Conservation (phyloP, 1,140 invertebrate genomes). For the Psilanteris sp. region DNA sequence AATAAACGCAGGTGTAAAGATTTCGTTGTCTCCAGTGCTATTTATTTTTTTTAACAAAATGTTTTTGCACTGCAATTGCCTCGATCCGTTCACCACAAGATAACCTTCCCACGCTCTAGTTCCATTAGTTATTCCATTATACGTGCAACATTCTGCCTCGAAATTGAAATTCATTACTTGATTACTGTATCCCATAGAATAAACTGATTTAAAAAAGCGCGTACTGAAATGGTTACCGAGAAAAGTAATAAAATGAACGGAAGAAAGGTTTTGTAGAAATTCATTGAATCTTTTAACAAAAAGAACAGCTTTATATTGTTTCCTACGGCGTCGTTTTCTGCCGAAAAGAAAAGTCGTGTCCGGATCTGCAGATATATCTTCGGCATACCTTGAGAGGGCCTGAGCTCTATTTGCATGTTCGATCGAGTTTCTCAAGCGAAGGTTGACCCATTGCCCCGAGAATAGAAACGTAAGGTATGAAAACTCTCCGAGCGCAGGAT, state of each 20-base stretch:
- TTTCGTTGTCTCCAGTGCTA: too few species aligned
- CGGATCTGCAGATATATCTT: conserved; percentile 12
- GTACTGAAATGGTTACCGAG: conserved; percentile 16
- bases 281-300: too few species aligned
- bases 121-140: conserved; percentile 28
- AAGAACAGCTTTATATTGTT: too few species aligned
- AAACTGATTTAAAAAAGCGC: background rate
- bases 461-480: conserved; percentile 13
- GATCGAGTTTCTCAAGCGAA: conserved; percentile 48
- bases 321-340: background rate
- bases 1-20: too few species aligned
- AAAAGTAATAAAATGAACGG: conserved; percentile 7
- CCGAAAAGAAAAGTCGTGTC: conserved; percentile 18
- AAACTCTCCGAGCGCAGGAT: background rate
- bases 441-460: conserved; percentile 30
- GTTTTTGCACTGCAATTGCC: background rate
- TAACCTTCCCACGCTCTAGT: conserved; percentile 37
- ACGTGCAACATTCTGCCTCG: background rate
- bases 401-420: conserved; percentile 45
- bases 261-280: conserved; percentile 10
- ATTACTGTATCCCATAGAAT: too few species aligned
- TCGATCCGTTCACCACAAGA: conserved; percentile 4
- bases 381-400: background rate
- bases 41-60: too few species aligned
- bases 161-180: conserved; percentile 31